Evolutionary conservation across 2,797 vertebrate species (phyloP).

Genomic region (Sebastes kiyomatsui): DNA sequence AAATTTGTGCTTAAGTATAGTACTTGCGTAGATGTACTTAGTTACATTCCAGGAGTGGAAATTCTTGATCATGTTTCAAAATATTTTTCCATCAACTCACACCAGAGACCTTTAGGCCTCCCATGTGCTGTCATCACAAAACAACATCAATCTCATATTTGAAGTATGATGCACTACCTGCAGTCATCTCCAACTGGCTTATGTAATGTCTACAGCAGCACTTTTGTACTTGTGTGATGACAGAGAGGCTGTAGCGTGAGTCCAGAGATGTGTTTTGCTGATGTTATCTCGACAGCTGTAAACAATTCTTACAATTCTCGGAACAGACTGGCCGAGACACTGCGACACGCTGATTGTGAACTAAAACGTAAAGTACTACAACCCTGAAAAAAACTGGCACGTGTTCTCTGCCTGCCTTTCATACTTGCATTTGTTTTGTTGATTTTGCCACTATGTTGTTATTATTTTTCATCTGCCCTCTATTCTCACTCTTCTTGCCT

Average conservation of each 20-base stretch:
- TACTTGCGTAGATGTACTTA: background rate
- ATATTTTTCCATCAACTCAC: background rate
- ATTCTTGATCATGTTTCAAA: background rate
- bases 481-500: background rate
- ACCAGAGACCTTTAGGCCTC: background rate
- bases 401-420: background rate
- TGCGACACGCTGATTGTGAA: constrained; percentile 37
- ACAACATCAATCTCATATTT: constrained; percentile 40
- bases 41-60: background rate
- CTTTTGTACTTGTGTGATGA: constrained; percentile 30
- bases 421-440: background rate
- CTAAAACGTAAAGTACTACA: constrained; percentile 36
- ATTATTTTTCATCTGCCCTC: background rate
- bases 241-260: constrained; percentile 71
- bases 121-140: constrained; percentile 16
- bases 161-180: constrained; percentile 28
- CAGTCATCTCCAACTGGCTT: constrained; percentile 28
- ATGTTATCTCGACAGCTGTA: constrained; percentile 74
- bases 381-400: background rate
- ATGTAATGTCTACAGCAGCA: constrained; percentile 55
- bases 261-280: constrained; percentile 75
- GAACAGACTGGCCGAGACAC: constrained; percentile 50
- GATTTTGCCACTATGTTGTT: background rate
- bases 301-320: constrained; percentile 65
- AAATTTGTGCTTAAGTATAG: background rate